These are phyloP conservation scores for Cenopis cana DNA, from an alignment of 2,888 invertebrate species.

Conservation along the genomic window DNA sequence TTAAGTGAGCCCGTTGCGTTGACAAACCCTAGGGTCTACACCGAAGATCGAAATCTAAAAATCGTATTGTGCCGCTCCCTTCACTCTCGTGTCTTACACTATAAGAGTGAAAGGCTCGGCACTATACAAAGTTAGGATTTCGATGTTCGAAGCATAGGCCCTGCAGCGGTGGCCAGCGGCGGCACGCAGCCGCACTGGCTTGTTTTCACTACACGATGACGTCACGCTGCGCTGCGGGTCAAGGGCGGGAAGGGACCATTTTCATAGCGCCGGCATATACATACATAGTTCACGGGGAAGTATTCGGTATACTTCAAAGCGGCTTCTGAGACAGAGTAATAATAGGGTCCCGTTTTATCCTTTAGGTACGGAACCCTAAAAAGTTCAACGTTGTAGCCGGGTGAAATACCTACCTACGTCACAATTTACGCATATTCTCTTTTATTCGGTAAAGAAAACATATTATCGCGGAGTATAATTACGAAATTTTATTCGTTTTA, in stretches of 20 bases:
- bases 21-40: no score
- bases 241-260: conserved; percentile 50
- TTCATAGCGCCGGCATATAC: conserved; percentile 7
- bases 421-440: background rate
- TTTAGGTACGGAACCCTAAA: no score
- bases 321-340: background rate
- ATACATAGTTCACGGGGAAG: conserved; percentile 10
- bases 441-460: no score
- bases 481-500: no score
- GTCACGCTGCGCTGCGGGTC: conserved; percentile 58
- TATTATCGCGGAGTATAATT: no score
- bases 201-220: conserved; percentile 53
- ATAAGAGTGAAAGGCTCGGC: no score
- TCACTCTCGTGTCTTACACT: no score
- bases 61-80: no score
- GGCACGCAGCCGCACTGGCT: conserved; percentile 49
- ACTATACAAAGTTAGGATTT: no score
- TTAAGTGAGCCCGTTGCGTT: conserved; percentile 4
- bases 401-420: background rate
- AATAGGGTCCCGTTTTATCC: background rate
- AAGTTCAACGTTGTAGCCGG: background rate
- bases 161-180: conserved; percentile 20
- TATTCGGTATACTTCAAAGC: conserved; percentile 16
- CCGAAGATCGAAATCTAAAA: no score
- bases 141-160: no score